Evolutionary conservation across 2,888 invertebrate species (phyloP), one percentile per base, ranked within the genome.

Genomic region (Luperina nickerlii): DNA sequence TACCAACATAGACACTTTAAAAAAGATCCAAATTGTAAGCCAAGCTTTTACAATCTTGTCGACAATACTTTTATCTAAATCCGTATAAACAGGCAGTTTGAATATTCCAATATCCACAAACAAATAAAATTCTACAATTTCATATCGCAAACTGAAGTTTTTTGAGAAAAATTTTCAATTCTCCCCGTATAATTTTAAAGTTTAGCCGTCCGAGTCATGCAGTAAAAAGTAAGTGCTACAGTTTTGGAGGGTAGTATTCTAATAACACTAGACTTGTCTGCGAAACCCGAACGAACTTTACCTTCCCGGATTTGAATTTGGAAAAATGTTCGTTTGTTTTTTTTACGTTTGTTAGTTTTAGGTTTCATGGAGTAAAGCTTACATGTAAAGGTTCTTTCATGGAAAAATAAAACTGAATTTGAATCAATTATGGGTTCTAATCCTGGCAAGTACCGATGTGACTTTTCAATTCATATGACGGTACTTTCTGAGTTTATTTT

Each of bases 141-240:
- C 78, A 86, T 85, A 85, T 69, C 48, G 57, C 62, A 67, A 70
- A 73, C 66, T 63, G 81, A 79, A 80, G 62, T 80, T 88, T 87
- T 83, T 74, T 42, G 75, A 73, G 77, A 73, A 74, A 79, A 78
- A 84, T 65, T 78, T 90, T 89, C 83, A 82, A 85, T 88, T 87
- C 74, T 57, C 70, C 57, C 62, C 54, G 76, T 82, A 88, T 87
- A 90, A 89, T 90, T 90, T 91, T 79, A 87, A 89, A 90, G 76
- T 90, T 89, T 74, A 66, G 42, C 83, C 6, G 74, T 45, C 63
- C 32, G 65, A 81, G 72, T 77, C 77, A 78, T 84, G 87, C 82
- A 86, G 83, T 92, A 91, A 90, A 91, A 91, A 84, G 81, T 90
- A 92, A 91, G 89, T 84, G 82, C 85, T 79, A 60, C 74, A 87